Evolutionary conservation across 2,113 vertebrate species (phyloP), one percentile per base, ranked within the genome.

Genomic region (Colinus virginianus): DNA sequence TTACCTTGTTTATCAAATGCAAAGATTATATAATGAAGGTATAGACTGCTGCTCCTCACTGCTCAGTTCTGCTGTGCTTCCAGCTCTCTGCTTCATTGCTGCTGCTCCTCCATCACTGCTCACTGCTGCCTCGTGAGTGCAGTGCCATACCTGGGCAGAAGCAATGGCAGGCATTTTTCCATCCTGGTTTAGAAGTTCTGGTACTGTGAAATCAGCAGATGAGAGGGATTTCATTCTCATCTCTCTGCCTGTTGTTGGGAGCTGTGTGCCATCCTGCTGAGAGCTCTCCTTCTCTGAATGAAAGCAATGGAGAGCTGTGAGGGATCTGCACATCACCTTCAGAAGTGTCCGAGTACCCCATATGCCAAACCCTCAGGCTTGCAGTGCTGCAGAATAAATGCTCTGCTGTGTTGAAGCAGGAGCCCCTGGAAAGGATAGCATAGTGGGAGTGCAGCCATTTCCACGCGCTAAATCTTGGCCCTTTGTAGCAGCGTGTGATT

Each of bases 101-200:
- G 5, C 49, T 77, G 17, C 12, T 42, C 13, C 42, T 53, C 38
- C 26, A 66, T 13, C 9, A 12, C 16, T 23, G 30, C 20, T 42
- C n/a, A 4, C 0, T 3, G 8, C 45, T 13, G 9, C 17, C 38
- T 6, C 14, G 0, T n/a, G 34, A 19, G 7, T 42, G 17, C 58
- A 69, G 71, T 48, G 1, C 1, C 6, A 5, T 42, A 21, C 2
- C 13, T 55, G 49, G 36, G 13, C 32, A 43, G 5, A 13, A 76
- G 56, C 36, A 28, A 26, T 48, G 9, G 18, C 25, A 16, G 28
- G 13, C 13, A 2, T 59, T 53, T 63, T 64, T 59, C 45, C 23
- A 3, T 18, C 40, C 49, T 22, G 6, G 7, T 51, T 36, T 28
- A 19, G 79, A 51, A 28, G 25, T 19, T 76, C 32, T 36, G 48